Base-by-base conservation (phyloP, 2,888 invertebrate species). In the Eueremaeus valkanovi region DNA sequence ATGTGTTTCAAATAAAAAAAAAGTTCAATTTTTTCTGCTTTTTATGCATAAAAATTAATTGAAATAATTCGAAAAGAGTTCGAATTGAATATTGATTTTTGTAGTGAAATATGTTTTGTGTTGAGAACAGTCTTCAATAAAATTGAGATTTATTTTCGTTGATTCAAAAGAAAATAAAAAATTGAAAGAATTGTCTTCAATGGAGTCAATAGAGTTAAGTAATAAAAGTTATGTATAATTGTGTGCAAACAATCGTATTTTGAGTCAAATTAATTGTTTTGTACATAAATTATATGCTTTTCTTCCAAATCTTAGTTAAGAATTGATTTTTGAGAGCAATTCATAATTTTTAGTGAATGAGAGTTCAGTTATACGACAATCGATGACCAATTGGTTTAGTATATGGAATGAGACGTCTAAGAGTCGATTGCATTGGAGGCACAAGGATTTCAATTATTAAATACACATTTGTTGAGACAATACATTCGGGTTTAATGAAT, bases 371-470 rank as follows among this genome's bases (percentile, higher is more conserved):
- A 33, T 36, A 63, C 36, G 18, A 63, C 63, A 63, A 33, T 55
- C 33, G 68, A 42, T 68, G 33, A 68, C 24, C 42, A 68, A 8
- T 42, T 68, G 3, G n/a, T 61, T 1, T 24, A 27, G n/a, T 6
- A 31, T 61, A 24, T 42, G 24, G 55, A 5, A 55, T 55, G 27
- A 55, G 21, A 16, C 16, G 45, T 45, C 45, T 42, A 40, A 63
- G 55, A 55, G 55, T 55, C 24, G 27, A 27, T 63, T 33, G 63
- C 33, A 63, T 63, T 42, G 68, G 68, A 68, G 68, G 68, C 68
- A 68, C 68, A 68, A 55, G 68, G 68, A 68, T 68, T 68, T 68
- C 42, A 68, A 61, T 61, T n/a, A 61, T 18, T 31, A n/a, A 61
- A 58, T 58, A 24, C 13, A 61, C 18, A 61, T 61, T 31, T 31